Evolutionary conservation across 2,797 vertebrate species (phyloP), one percentile per base, ranked within the genome.

Genomic region (Myripristis murdjan): DNA sequence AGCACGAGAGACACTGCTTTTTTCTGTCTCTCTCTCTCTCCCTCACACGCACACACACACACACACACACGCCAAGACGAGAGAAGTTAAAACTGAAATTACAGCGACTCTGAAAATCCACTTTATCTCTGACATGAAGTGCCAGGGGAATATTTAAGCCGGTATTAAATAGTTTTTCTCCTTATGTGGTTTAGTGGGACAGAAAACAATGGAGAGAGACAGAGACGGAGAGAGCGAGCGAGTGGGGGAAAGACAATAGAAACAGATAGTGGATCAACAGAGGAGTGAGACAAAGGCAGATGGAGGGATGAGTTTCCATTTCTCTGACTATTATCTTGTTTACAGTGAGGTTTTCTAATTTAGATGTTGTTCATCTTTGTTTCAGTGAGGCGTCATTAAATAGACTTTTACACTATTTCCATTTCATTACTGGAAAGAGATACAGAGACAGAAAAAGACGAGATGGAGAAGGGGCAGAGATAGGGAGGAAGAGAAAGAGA

Each of bases 401-500:
- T 28, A 15, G 12, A 26, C 49, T 26, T 52, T 15, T 6, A 26
- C 12, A 52, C 16, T 4, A 10, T 26, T 58, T 43, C 11, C 41
- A 66, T 62, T 23, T 3, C 54, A 58, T 70, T 66, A 62, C 35
- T 66, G 49, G 22, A 35, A 6, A 44, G 33, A 68, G 20, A 33
- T 22, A 67, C 52, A 44, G 55, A 68, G 22, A 64, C n/a, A 10
- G 14, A 47, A 11, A 52, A 55, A 37, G 12, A 23, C 1, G 24
- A 20, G 12, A 15, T 5, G 20, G 14, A 4, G 12, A 10, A 52
- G 23, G 49, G 24, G 18, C 5, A 18, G 44, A 46, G 44, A 22
- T 26, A n/a, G n/a, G 11, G 47, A 23, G 48, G 28, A 31, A 31
- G 28, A 26, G 23, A 14, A 5, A 51, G 18, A 18, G 7, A 20